Base-by-base conservation (phyloP, 2,797 vertebrate species). In the Acanthiza pusilla region DNA sequence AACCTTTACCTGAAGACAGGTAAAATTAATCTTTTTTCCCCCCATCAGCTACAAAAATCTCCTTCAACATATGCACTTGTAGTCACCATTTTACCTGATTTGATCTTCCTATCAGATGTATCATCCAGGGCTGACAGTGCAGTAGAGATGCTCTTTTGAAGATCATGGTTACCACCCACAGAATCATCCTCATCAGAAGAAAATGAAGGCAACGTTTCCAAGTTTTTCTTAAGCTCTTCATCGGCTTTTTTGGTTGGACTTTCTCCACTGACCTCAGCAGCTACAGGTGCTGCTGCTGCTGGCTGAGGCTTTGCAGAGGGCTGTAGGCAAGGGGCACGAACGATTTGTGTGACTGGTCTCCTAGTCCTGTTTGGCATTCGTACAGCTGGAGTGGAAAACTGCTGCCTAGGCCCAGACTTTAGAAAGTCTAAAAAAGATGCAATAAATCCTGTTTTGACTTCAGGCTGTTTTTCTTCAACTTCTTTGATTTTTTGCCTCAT, bases 351-450 rank as follows among this genome's bases (percentile, higher is more conserved):
- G 71, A 98, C 98, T 5, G 98, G 97, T 91, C 99, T 98, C 94
- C 98, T 98, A 57, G 98, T 98, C 72, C 99, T 98, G 94, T 98
- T 99, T 54, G 98, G 98, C 76, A 98, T 98, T 67, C 99, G 98
- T 13, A 99, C 97, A 13, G 99, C 98, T 95, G 98, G 99, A 66
- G 98, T 98, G 27, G 99, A 99, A 97, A 99, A 99, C 74, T 99
- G 99, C 67, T 99, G 99, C 96, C 99, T 99, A 71, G 99, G 99
- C 55, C 99, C 99, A 67, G 99, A 99, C 96, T 99, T 99, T 22
- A 99, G 98, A 92, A 99, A 99, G 98, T 99, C 99, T 85, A 99
- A 98, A 97, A 99, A 99, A 90, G 99, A 99, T 65, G 99, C 99
- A 19, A 99, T 99, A 96, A 99, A 99, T 82, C 99, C 99, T 40